These are phyloP conservation scores for Hylia prasina DNA, from an alignment of 2,113 vertebrate species.

Conservation along the genomic window DNA sequence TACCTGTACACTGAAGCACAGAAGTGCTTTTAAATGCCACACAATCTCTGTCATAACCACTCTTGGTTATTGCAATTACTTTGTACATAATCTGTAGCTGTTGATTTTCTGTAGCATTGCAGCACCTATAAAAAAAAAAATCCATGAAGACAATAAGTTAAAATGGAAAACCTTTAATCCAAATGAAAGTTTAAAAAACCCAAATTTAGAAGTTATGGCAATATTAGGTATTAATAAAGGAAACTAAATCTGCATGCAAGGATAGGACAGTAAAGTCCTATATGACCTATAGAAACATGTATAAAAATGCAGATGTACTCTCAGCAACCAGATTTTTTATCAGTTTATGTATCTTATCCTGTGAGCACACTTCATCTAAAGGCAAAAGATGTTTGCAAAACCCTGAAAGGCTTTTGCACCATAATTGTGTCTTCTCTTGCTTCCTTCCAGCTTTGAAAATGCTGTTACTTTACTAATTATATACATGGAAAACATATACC, in stretches of 20 bases:
- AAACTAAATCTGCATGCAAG: not conserved
- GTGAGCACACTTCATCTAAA: not conserved
- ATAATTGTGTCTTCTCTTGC: not conserved
- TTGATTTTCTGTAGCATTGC: not conserved
- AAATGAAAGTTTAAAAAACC: not conserved
- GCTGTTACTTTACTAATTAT: not conserved
- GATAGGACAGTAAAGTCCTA: not conserved
- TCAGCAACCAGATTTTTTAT: not conserved
- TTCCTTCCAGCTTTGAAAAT: not conserved
- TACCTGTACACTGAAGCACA: not conserved
- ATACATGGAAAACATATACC: not conserved
- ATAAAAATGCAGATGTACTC: accelerated
- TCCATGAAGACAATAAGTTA: not conserved
- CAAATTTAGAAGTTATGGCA: not conserved
- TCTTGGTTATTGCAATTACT: not conserved
- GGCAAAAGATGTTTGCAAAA: not conserved
- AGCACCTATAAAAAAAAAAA: not conserved
- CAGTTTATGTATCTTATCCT: not conserved
- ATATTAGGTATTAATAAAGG: not conserved
- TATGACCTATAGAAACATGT: accelerated
- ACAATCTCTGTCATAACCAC: not conserved
- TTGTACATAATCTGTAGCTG: not conserved
- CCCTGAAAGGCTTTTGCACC: not conserved
- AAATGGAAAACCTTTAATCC: not conserved
- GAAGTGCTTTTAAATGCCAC: not conserved